Evolutionary conservation across 2,113 vertebrate species (phyloP), one percentile per base, ranked within the genome.

Genomic region (Uria aalge): DNA sequence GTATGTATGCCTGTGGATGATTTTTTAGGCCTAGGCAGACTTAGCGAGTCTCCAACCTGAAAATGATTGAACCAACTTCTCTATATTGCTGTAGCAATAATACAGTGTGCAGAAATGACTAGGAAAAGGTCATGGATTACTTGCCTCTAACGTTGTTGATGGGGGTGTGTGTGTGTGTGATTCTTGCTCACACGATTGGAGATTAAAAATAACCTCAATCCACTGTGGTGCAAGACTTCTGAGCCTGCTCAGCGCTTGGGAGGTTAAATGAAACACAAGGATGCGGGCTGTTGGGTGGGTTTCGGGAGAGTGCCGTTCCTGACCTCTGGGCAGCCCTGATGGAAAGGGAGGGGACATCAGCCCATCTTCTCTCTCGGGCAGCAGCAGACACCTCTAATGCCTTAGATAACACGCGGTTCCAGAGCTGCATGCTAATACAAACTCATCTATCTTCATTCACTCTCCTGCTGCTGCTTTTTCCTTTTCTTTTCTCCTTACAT

Each of bases 381-480:
- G 73, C 56, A 48, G 74, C 7, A 34, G 84, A 19, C 66, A 69
- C 48, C 66, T 43, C 55, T 59, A 13, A 1, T 16, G 55, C 30
- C 15, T 62, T 32, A 43, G 78, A 9, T 47, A 38, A 40, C 15
- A 2, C 55, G 79, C 56, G 30, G 68, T 22, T 76, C 55, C 18
- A 8, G 47, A 69, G 55, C 77, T 43, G 71, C 53, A 34, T 60
- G 83, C 71, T 78, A 36, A 88, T 53, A 48, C 50, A 69, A 78
- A 64, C 62, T 90, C 80, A 86, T 93, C 88, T 74, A 5, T 93
- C 80, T 94, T 88, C 45, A 47, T 79, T 83, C 85, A 55, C 52
- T 15, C 0, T 27, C 52, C 67, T 75, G 60, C 60, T 74, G 56
- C 75, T 78, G 19, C 38, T 40, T 69, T 66, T 94, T 43, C 59